Evolutionary conservation across 2,888 invertebrate genomes (phyloP), one percentile per base, ranked within the genome.

Genomic region (Dione juno): DNA sequence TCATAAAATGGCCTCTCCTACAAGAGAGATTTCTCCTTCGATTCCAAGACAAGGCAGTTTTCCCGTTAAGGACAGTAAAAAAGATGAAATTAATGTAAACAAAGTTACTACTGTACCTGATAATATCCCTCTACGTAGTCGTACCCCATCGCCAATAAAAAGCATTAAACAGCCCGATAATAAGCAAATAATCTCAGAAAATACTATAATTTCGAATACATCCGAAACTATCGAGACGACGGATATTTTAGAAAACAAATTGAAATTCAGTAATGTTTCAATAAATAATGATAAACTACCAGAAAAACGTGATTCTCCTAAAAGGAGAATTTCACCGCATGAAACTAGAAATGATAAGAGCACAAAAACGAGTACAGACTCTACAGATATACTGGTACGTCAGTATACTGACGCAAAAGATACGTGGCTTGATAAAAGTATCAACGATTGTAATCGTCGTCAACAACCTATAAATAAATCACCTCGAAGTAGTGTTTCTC

Each of bases 401-500:
- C 79, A 78, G 54, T 75, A 76, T 37, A 63, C 11, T 16, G 16
- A 16, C 13, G 16, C 48, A 48, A 52, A 68, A 35, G 43, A 67
- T 61, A 65, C 48, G 9, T 43, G 50, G 35, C n/a, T 35, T 16
- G 66, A 57, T 57, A 40, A 52, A 19, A 13, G 28, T 14, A 82
- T 79, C 70, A 77, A 79, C 50, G 75, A 76, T 37, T 70, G 70
- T 68, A n/a, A n/a, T n/a, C n/a, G n/a, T n/a, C n/a, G 76, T 43
- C 67, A 48, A 21, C 43, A 71, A 7, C 77, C 81, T 19, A 21
- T 14, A 66, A 69, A 81, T n/a, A 81, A 84, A 16, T 74, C 76
- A 50, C 80, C 83, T 14, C 81, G 85, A 71, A 79, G 80, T 9
- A 85, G 80, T 50, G 69, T 73, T 63, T 88, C 89, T 10, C 88